Evolutionary conservation across 2,888 invertebrate genomes (phyloP), one percentile per base, ranked within the genome.

Genomic region (Campoplex nolae): DNA sequence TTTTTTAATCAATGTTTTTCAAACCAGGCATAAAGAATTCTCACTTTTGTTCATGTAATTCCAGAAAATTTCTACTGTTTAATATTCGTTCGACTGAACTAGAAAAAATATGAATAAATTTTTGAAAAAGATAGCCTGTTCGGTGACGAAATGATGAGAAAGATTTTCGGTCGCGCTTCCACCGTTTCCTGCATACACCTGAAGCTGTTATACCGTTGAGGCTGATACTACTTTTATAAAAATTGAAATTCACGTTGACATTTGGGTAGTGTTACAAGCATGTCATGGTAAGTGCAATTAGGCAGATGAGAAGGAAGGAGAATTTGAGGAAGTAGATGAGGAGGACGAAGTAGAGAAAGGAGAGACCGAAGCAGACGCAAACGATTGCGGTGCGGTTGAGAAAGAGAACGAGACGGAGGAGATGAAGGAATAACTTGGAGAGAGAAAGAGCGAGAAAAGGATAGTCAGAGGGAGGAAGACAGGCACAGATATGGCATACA

Each of bases 401-500:
- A 65, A 79, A 70, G 62, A 54, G 71, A 83, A 62, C 23, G 85
- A 68, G 84, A 86, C 51, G 65, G 58, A 48, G 71, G 74, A 83
- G 87, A 62, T 71, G 81, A 81, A 75, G 81, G 88, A 87, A 85
- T 84, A 87, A 86, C 88, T 89, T 88, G 82, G 79, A 87, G 58
- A 71, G 51, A 32, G 48, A 28, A 80, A 83, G 62, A 77, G 70
- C 68, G 51, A 35, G 80, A 83, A 48, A 68, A 3, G 23, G 70
- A 73, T 35, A 67, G 73, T 56, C 11, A 38, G 51, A 42, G 86
- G 83, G 88, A 88, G 88, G 79, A 84, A 86, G 88, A 88, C 85
- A 86, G 81, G 88, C 85, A 92, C 89, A 89, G 90, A 71, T 78
- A 90, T 91, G 90, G 89, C 88, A 73, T 88, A 90, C 18, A 79